Evolutionary conservation across 1,140 invertebrate genomes (phyloP).

Genomic region (Micrasema longulum): DNA sequence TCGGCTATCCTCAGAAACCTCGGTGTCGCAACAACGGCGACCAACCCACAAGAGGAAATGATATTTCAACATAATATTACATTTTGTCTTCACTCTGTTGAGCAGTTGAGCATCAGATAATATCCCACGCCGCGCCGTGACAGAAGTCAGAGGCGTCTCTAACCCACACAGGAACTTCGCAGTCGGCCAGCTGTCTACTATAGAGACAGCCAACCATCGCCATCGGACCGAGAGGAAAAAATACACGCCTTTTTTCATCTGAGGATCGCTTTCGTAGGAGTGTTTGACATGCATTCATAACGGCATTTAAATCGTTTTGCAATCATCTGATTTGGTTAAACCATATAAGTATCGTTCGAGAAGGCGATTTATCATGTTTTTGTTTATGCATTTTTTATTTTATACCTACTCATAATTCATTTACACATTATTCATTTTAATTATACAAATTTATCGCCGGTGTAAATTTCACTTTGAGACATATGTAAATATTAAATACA

Average conservation of each 20-base stretch:
- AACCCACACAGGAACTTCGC: slow-evolving; percentile 11
- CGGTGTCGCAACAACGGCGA: too few species aligned
- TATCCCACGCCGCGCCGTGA: slow-evolving; percentile 15
- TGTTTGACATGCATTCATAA: slow-evolving; percentile 8
- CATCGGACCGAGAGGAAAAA: background rate
- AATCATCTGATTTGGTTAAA: slow-evolving; percentile 2
- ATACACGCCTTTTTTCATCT: background rate
- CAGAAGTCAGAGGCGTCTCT: background rate
- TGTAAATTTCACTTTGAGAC: too few species aligned
- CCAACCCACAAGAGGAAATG: slow-evolving; percentile 5
- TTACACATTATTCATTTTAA: background rate
- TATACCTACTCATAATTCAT: too few species aligned
- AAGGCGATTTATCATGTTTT: too few species aligned
- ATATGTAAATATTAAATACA: too few species aligned
- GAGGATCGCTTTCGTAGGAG: background rate
- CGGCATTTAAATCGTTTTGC: slow-evolving; percentile 1
- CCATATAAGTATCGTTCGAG: background rate
- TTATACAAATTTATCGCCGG: too few species aligned
- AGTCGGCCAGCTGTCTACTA: slow-evolving; percentile 24
- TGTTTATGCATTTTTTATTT: too few species aligned
- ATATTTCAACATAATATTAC: slow-evolving; percentile 18
- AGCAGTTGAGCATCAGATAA: slow-evolving; percentile 9
- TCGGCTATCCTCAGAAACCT: too few species aligned
- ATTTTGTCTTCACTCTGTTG: too few species aligned
- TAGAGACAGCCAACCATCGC: slow-evolving; percentile 19